These are phyloP conservation scores for Esperia sulphurella DNA, from an alignment of 2,888 invertebrate genomes.

Conservation along the genomic window DNA sequence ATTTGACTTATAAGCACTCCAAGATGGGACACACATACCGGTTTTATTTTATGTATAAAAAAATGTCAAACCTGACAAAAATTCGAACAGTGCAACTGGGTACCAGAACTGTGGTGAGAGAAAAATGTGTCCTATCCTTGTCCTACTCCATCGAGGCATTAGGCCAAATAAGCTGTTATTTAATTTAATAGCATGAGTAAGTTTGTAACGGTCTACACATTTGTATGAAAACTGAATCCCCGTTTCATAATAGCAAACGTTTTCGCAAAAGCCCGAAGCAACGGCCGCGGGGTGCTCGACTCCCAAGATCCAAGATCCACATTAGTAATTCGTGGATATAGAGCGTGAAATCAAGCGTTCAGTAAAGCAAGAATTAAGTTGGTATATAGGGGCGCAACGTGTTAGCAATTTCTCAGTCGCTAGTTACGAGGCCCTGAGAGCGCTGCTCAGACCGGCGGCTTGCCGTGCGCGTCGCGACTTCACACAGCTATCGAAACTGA, in stretches of 20 bases:
- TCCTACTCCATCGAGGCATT: no score
- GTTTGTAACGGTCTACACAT: no score
- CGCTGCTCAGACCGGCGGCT: slow-evolving; percentile 28
- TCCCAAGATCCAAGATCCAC: slow-evolving; percentile 53
- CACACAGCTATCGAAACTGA: slow-evolving; percentile 35
- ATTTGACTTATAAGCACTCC: no score
- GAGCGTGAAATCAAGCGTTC: slow-evolving; percentile 73
- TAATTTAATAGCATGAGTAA: no score
- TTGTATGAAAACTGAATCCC: neutral
- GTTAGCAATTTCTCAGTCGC: slow-evolving; percentile 52
- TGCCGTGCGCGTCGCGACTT: slow-evolving; percentile 26
- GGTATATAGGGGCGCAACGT: slow-evolving; percentile 67
- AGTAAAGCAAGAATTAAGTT: slow-evolving; percentile 63
- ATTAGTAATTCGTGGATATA: slow-evolving; percentile 67
- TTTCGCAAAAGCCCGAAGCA: slow-evolving; percentile 5
- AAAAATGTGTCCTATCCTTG: no score
- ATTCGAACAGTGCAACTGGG: no score
- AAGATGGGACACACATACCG: no score
- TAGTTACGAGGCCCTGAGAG: slow-evolving; percentile 39
- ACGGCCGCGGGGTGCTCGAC: slow-evolving; percentile 9
- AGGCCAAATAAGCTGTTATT: no score
- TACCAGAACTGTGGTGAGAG: no score
- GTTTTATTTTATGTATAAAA: no score
- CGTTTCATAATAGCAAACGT: neutral
- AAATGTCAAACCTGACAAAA: no score